Evolutionary conservation across 1,140 invertebrate genomes (phyloP), one percentile per base, ranked within the genome.

Genomic region (Rhyzopertha dominica): DNA sequence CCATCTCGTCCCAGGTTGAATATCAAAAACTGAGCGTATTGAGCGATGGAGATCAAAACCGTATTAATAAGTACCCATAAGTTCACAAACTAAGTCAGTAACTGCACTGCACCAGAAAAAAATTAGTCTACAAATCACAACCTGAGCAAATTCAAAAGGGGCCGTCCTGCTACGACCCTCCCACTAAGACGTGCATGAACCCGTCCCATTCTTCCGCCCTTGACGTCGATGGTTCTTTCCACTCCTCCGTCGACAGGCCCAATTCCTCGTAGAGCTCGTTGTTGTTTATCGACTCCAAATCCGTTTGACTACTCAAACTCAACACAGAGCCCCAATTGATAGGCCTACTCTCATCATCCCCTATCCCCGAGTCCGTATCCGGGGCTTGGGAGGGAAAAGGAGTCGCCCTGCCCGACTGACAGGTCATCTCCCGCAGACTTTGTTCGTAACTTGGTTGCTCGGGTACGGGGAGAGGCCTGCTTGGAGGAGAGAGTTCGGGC

Each of bases 251-350:
- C 18, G 52, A 56, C 10, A 67, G 47, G 16, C 63, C 65, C n/a
- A 67, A 45, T 50, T 67, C 65, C 16, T 77, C 74, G 24, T 80
- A 78, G 34, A 83, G 63, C 62, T 83, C 80, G 62, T 83, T 83
- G 69, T 87, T 86, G 65, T 88, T 87, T 49, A 87, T 71, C 13
- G 86, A 84, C 66, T 90, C 87, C 16, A 90, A 70, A 57, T 87
- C 86, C 39, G 85, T 88, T 54, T 89, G 84, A 37, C 82, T 85
- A 43, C 85, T 86, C 10, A 92, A 74, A 57, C 85, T 90, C 25
- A 93, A 75, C 51, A 92, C 89, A 20, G 87, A 90, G 58, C 89
- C 85, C 89, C 90, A 92, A 68, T 91, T 90, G 63, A 92, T 90
- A 47, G 82, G 79, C 34, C 84, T 76, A 13, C 76, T 76, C 63